Conservation (phyloP, 2,888 invertebrate genomes). For the Spodoptera littoralis region DNA sequence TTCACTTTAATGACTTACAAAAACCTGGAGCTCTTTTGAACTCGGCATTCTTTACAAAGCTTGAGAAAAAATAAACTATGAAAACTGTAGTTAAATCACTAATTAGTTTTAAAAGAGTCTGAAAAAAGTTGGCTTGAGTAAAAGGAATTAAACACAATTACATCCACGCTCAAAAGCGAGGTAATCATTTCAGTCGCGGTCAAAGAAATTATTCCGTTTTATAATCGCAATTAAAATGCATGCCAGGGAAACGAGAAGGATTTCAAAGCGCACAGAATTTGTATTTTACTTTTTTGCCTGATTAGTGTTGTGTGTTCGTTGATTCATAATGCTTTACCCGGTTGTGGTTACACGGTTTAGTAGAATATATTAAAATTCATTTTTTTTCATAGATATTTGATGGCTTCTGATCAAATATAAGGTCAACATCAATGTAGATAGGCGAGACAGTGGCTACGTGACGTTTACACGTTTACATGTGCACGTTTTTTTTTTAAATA, state of each 20-base stretch:
- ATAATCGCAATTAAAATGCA: constrained; percentile 54
- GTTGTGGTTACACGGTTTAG: too few species aligned
- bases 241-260: constrained; percentile 10
- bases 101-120: constrained; percentile 58
- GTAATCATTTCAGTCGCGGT: constrained; percentile 53
- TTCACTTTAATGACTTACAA: constrained; percentile 39
- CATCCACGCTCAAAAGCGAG: constrained; percentile 37
- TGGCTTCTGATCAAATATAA: too few species aligned
- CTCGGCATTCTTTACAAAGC: constrained; percentile 45
- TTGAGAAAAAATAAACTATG: constrained; percentile 51
- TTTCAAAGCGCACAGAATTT: constrained; percentile 13
- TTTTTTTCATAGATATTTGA: too few species aligned
- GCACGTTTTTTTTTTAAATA: too few species aligned
- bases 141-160: constrained; percentile 53
- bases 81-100: constrained; percentile 58
- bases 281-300: constrained; percentile 11
- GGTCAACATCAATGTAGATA: too few species aligned
- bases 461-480: too few species aligned
- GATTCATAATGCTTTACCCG: too few species aligned
- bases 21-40: constrained; percentile 37
- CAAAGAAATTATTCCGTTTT: constrained; percentile 46
- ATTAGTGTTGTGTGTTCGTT: not conserved
- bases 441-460: too few species aligned
- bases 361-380: too few species aligned
- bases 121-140: constrained; percentile 45